phyloP scores from a whole-genome alignment of 2,888 invertebrate species.

The Netelia melanura region DNA sequence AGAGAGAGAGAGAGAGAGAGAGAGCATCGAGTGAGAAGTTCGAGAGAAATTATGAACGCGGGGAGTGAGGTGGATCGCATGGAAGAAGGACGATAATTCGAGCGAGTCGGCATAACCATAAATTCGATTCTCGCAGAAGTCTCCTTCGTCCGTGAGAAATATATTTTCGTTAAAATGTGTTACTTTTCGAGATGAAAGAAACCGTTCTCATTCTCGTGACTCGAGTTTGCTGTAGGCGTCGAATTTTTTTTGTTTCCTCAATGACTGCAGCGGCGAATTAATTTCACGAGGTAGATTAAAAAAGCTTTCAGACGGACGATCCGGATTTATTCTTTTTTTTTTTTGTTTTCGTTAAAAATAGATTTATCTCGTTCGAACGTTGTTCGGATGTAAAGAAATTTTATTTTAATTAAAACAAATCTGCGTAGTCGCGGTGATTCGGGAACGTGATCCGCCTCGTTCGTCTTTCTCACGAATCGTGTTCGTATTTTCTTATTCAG shows the following conservation, averaged over 20 bases:
- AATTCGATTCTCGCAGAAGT: constrained; percentile 49
- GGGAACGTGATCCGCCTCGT: background rate
- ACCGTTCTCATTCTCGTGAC: constrained; percentile 30
- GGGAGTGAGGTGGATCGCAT: constrained; percentile 6
- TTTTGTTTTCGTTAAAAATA: background rate
- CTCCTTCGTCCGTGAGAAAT: constrained; percentile 10
- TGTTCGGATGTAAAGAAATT: background rate
- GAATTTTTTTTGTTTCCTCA: background rate
- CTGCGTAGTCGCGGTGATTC: background rate
- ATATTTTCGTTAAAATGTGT: constrained; percentile 53
- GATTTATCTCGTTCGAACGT: background rate
- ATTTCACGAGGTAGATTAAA: background rate
- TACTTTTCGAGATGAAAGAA: constrained; percentile 63
- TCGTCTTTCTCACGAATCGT: background rate
- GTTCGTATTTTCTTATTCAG: constrained; percentile 11
- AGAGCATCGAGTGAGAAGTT: constrained; percentile 51
- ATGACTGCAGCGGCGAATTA: background rate
- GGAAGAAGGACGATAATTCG: constrained; percentile 53
- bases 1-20: constrained; percentile 31
- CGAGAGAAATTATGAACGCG: constrained; percentile 49
- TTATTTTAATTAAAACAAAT: background rate
- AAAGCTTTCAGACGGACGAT: background rate
- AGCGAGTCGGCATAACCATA: constrained; percentile 56
- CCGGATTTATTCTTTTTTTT: constrained; percentile 4
- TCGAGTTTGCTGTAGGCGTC: background rate